Percentiles rank a stretch among this genome's conserved stretches.
phyloP scores from a whole-genome alignment of 1,140 invertebrate genomes.

The Panonychus citri region DNA sequence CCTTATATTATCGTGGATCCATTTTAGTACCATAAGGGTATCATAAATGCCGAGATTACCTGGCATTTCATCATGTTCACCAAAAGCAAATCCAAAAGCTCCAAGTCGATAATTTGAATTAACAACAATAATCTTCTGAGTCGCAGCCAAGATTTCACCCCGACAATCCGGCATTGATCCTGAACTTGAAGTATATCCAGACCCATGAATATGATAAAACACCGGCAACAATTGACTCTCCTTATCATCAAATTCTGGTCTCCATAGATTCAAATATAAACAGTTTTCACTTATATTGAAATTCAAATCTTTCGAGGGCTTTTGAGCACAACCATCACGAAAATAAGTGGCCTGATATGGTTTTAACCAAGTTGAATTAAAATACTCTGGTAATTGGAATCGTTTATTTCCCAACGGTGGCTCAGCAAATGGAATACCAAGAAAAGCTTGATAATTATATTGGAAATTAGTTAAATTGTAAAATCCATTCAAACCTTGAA shows the following conservation, averaged over 20 bases:
- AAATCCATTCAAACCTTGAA: background rate
- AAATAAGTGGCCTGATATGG: no score
- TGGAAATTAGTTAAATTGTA: background rate
- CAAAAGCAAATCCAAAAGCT: slow-evolving; percentile 31
- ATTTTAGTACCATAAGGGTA: slow-evolving; percentile 28
- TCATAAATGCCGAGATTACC: slow-evolving; percentile 30
- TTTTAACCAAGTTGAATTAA: background rate
- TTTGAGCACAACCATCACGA: no score
- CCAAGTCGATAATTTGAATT: slow-evolving; percentile 40
- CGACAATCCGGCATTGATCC: background rate
- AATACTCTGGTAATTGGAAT: no score
- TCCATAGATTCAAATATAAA: background rate
- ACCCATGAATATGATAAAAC: background rate
- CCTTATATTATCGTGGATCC: slow-evolving; percentile 28
- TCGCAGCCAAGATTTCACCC: background rate
- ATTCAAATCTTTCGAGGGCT: background rate
- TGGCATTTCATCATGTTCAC: slow-evolving; percentile 16
- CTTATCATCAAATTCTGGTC: background rate
- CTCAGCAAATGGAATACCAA: slow-evolving; percentile 21
- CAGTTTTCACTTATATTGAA: background rate
- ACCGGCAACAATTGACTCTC: background rate
- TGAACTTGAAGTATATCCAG: background rate
- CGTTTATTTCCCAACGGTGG: no score
- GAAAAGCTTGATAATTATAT: slow-evolving; percentile 34
- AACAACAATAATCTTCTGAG: background rate